phyloP scores from a whole-genome alignment of 1,140 invertebrate genomes.

The Scaptomyza hsui region DNA sequence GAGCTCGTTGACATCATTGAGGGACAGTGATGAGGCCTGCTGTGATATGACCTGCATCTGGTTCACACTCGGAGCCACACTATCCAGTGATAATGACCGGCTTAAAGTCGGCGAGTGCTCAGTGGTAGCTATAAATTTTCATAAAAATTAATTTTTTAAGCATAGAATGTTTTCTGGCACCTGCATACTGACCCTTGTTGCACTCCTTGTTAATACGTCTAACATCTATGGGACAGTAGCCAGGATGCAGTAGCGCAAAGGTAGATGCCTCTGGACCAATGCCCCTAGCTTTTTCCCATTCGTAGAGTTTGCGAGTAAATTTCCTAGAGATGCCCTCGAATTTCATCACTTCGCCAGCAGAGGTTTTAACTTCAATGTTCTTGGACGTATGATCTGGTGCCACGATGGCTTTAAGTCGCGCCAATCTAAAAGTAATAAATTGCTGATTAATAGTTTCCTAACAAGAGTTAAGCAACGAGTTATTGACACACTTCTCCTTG shows the following conservation, averaged over 20 bases:
- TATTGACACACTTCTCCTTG: conserved; percentile 70
- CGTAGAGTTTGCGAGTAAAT: conserved; percentile 94
- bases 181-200: conserved; percentile 53
- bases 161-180: no score
- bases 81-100: conserved; percentile 90
- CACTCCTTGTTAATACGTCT: conserved; percentile 71
- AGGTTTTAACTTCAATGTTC: conserved; percentile 91
- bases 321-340: conserved; percentile 94
- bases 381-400: conserved; percentile 85
- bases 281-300: conserved; percentile 94
- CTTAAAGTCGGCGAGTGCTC: conserved; percentile 84
- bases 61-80: conserved; percentile 86
- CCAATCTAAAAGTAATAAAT: conserved; percentile 83
- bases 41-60: conserved; percentile 84
- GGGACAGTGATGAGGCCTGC: conserved; percentile 89
- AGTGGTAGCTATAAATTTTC: conserved; percentile 29
- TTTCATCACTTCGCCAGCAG: conserved; percentile 90
- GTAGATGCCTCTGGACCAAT: conserved; percentile 92
- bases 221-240: conserved; percentile 84
- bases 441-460: background rate
- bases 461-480: background rate
- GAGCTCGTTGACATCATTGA: conserved; percentile 89
- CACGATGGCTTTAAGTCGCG: conserved; percentile 87
- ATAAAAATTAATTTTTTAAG: no score
- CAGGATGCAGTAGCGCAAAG: conserved; percentile 89